Base-by-base conservation (phyloP, 2,888 invertebrate genomes). In the Lymantria dispar region DNA sequence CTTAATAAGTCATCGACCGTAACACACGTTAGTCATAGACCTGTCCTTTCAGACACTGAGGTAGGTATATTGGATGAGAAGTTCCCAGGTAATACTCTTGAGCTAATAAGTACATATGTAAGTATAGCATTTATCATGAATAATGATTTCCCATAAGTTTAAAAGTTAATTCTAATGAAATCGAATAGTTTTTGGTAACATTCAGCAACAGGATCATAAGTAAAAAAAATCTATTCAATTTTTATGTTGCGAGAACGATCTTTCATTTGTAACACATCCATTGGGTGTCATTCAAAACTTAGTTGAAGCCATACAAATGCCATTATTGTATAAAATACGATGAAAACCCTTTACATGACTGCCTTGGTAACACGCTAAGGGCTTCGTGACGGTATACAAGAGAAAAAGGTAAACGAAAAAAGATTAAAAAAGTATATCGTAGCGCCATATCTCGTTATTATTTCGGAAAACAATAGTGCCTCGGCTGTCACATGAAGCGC, bases 401-500 rank as follows among this genome's bases (percentile, higher is more conserved):
- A 60, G 58, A 56, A 61, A 68, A 61, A 61, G 71, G 74, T 67
- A 68, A 72, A 70, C 78, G 68, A 59, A 43, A 65, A 66, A 69
- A 72, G 72, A 68, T 68, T 70, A 74, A 70, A 70, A 74, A 68
- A 56, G 68, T 68, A 60, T 71, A 72, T 66, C 72, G 76, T 83
- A 88, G 84, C 85, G 86, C 85, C 85, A 87, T 86, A 80, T 85
- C 85, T 87, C 85, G 87, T 87, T 87, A 87, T 88, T 87, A 87
- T 88, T 87, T 85, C 73, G 79, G 84, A 81, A 85, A 76, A 88
- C 88, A 88, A 88, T 88, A 87, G 88, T 85, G 88, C 81, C 85
- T 83, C 73, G 63, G 72, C 80, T 88, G 88, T 87, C 88, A 87
- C 78, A 80, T 83, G 75, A 85, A 76, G 85, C 87, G 88, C 87